Evolutionary conservation across 2,888 invertebrate species (phyloP), one percentile per base, ranked within the genome.

Genomic region (Linnaemya tessellans): DNA sequence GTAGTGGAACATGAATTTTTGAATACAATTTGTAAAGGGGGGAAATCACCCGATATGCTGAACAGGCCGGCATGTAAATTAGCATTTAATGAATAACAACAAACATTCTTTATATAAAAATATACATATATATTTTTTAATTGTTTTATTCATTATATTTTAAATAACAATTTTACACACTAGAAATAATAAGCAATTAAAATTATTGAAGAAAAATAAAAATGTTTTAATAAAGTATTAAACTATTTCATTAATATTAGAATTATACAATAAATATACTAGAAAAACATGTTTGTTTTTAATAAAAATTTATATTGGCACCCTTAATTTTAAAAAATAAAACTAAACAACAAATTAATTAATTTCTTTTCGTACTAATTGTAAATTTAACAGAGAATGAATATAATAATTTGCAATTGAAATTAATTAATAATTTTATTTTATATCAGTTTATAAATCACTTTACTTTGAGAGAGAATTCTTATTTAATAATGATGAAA

Each of bases 281-380:
- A 25, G 25, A 46, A 15, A 56, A 25, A 51, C 7, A 51, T 20
- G 18, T 60, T 38, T 58, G 22, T 46, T 9, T 46, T 65, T 41
- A 41, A 62, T 11, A 51, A 54, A 30, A 58, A 30, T 41, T 43
- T 43, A 18, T 25, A 82, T 82, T 82, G 75, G 78, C 77, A 73
- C 73, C 81, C 35, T 77, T 78, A 73, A 73, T 30, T 78, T 83
- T 51, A 51, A 64, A 20, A 58, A n/a, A 60, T 71, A 41, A 65
- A 70, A 82, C 43, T 70, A 64, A 56, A 49, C 46, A 56, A 75
- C 18, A 49, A 15, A 56, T 35, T 49, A 67, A 11, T 41, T 56
- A 22, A 22, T 56, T 22, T 56, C 1, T 54, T 56, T 11, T 56
- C 5, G 10, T 11, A 25, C 15, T 56, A 7, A 56, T 51, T 5